Base-by-base conservation (phyloP, 2,113 vertebrate species). In the Alosa alosa region DNA sequence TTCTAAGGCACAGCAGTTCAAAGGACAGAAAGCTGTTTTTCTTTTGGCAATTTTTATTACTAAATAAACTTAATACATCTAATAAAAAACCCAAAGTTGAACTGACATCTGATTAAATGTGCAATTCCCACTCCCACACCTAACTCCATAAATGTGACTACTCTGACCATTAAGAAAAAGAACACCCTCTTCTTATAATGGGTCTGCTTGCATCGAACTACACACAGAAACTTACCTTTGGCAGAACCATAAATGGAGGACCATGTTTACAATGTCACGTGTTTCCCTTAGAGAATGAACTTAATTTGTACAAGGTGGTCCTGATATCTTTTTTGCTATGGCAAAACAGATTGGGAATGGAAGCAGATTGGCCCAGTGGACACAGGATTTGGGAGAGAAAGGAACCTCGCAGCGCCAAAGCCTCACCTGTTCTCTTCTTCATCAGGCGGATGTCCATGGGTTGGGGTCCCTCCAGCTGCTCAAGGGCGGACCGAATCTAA, bases 371-470 rank as follows among this genome's bases (percentile, higher is more conserved):
- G 92, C 91, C 93, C 89, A 94, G 93, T 90, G 93, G 91, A 94
- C 93, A 94, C 92, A 96, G 94, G 96, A 93, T 92, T 95, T 94
- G 91, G 92, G 90, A 85, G 91, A 92, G 46, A 84, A 87, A 82
- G 87, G 91, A 94, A 90, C 87, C 85, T 88, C 90, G 93, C 57
- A 91, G 91, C 87, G 91, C 91, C 93, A 93, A 90, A 87, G 18
- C 93, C 98, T 99, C 98, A 99, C 98, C 98, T 98, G 98, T 98
- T 93, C 97, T 98, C 96, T 97, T 97, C 84, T 98, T 99, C 98
- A 99, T 99, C 94, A 99, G 95, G 90, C 98, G 96, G 93, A 99
- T 97, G 91, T 99, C 98, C 84, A 97, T 97, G 91, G 98, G 98
- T 95, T 99, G 98, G 87, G 97, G 98, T 68, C 98, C 98, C 94